Percentiles rank a stretch among this genome's conserved stretches.
Evolutionary conservation across 2,888 invertebrate species (phyloP).

Genomic region (Drosophila trichaetosa): DNA sequence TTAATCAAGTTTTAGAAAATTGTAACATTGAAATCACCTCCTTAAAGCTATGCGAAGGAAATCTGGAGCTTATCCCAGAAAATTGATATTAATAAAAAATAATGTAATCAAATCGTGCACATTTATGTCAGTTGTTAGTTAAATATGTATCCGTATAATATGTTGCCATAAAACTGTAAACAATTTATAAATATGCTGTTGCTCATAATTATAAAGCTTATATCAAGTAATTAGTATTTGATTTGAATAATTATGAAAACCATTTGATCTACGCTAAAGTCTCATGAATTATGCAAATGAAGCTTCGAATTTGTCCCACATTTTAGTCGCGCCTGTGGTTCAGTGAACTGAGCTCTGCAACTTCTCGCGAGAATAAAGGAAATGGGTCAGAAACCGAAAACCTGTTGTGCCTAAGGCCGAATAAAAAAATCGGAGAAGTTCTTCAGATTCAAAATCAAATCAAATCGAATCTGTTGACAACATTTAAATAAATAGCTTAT

Average conservation of each 20-base stretch:
- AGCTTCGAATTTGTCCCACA: constrained; percentile 52
- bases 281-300: constrained; percentile 69
- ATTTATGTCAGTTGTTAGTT: neutral
- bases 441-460: constrained; percentile 15
- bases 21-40: neutral
- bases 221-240: constrained; percentile 23
- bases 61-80: neutral
- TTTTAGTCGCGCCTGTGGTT: constrained; percentile 51
- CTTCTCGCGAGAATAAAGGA: constrained; percentile 33
- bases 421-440: neutral
- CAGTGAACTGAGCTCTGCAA: constrained; percentile 57
- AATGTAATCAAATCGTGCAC: neutral
- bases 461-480: constrained; percentile 36
- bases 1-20: neutral
- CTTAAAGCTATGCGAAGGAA: neutral
- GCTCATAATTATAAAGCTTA: neutral
- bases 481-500: constrained; percentile 69
- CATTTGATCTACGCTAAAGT: neutral
- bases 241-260: constrained; percentile 28
- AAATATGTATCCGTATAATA: too few relatives aligned
- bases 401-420: constrained; percentile 52
- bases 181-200: constrained; percentile 2
- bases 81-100: neutral
- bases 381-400: constrained; percentile 66
- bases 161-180: neutral